These are phyloP conservation scores for Mythimna lalbum DNA, from an alignment of 2,888 invertebrate species.

Conservation along the genomic window DNA sequence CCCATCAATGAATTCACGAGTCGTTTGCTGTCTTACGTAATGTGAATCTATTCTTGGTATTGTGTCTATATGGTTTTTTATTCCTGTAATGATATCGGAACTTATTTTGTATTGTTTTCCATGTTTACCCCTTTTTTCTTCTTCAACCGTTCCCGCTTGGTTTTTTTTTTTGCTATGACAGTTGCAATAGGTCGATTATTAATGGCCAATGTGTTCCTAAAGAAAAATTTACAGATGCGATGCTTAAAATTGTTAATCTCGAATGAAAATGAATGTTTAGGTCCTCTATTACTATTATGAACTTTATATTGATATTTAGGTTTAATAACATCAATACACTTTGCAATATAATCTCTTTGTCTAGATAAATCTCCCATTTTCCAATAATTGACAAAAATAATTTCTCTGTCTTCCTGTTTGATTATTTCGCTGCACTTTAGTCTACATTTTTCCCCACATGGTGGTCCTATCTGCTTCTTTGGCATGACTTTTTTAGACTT, in stretches of 20 bases:
- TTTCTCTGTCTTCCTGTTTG: conserved; percentile 51
- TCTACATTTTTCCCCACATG: conserved; percentile 46
- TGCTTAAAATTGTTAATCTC: conserved; percentile 59
- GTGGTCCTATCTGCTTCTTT: conserved; percentile 37
- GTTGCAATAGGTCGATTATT: conserved; percentile 55
- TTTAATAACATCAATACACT: conserved; percentile 30
- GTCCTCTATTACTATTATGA: conserved; percentile 41
- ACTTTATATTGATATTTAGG: conserved; percentile 47
- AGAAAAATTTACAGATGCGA: conserved; percentile 55
- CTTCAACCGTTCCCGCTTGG: conserved; percentile 42
- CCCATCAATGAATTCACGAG: conserved; percentile 51
- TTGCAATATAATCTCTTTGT: conserved; percentile 37
- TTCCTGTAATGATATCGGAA: conserved; percentile 23
- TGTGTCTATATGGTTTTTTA: conserved; percentile 50
- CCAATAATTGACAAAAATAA: conserved; percentile 38
- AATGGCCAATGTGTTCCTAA: conserved; percentile 53
- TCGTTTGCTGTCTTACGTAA: conserved; percentile 49
- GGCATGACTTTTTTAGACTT: conserved; percentile 12
- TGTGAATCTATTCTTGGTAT: conserved; percentile 57
- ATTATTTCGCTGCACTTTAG: conserved; percentile 53
- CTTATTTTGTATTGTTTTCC: conserved; percentile 40
- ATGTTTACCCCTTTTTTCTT: conserved; percentile 56
- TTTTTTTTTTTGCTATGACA: conserved; percentile 50
- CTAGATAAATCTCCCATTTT: conserved; percentile 34
- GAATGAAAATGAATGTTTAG: conserved; percentile 55